Base-by-base conservation (phyloP, 2,797 vertebrate genomes). In the Lacerta viridis region DNA sequence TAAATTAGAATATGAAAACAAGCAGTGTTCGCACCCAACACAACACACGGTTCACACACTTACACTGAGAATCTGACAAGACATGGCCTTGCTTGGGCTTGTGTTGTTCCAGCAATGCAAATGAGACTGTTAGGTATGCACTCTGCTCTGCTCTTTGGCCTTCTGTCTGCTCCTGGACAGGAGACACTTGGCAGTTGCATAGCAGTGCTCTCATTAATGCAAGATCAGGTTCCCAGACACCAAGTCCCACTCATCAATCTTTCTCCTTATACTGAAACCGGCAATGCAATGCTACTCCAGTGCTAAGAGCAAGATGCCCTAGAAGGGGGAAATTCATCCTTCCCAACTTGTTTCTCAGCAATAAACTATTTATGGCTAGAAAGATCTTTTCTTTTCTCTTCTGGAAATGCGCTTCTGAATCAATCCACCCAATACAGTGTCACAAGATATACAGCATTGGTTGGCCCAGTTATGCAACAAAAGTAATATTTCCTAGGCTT, bases 181-280 rank as follows among this genome's bases (percentile, higher is more conserved):
- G 68, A 85, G 55, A 27, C 41, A 33, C 68, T 83, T 87, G 85
- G 80, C 78, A 59, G 84, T 20, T 5, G 6, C 64, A 82, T 2
- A 59, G 72, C 29, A 77, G 46, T 20, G 23, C 25, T 84, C 75
- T 83, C 59, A 87, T 84, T 87, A 84, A 84, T 90, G 81, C 55
- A 74, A 84, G 81, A 75, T 84, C 75, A 90, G 81, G 59, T 84
- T 80, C 8, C 88, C 81, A 17, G 33, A 33, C 55, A 50, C 55
- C 27, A 41, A 36, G 43, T 55, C 77, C 59, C 15, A 7, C 75
- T 87, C 55, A 80, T 90, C 81, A 84, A 39, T 84, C 76, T 87
- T 74, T 39, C 74, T 10, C 68, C 55, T 80, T 90, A n/a, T 83
- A 66, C 15, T 84, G 80, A 39, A 75, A 75, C 25, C 39, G 69